Evolutionary conservation across 2,113 vertebrate species (phyloP).

Genomic region (Stictonetta naevosa): DNA sequence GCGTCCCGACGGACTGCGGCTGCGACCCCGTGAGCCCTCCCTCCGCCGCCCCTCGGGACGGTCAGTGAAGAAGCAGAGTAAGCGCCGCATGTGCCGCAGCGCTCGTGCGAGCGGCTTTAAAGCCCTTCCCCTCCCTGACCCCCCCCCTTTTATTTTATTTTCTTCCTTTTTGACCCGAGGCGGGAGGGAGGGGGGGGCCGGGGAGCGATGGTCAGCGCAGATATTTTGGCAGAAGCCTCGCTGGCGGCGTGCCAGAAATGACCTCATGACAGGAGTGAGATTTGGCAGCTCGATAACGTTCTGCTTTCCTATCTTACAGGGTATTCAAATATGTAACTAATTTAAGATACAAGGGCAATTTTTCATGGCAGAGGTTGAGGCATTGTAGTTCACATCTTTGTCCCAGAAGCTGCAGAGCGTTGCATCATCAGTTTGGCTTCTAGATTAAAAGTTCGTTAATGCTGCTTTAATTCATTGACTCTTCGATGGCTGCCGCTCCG

Average conservation of each 20-base stretch:
- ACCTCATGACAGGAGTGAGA: conserved; percentile 70
- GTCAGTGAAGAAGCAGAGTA: accelerated
- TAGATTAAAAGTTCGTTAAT: background rate
- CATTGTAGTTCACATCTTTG: conserved; percentile 29
- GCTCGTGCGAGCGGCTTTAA: background rate
- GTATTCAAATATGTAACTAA: conserved; percentile 43
- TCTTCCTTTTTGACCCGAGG: background rate
- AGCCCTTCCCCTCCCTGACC: background rate
- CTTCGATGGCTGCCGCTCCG: background rate
- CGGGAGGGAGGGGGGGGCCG: background rate
- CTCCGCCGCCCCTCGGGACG: accelerated
- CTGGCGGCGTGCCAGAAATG: background rate
- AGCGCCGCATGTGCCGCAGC: accelerated
- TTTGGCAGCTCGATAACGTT: conserved; percentile 48
- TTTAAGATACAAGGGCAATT: conserved; percentile 26
- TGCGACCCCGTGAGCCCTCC: background rate
- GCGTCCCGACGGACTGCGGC: background rate
- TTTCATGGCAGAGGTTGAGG: conserved; percentile 39
- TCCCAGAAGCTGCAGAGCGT: conserved; percentile 19
- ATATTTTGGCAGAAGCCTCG: conserved; percentile 9
- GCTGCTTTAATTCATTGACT: background rate
- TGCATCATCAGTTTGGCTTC: background rate
- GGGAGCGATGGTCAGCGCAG: background rate
- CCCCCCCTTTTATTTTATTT: background rate
- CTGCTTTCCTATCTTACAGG: conserved; percentile 22